Percentiles rank a stretch among this genome's conserved stretches.
Evolutionary conservation across 2,113 vertebrate species (phyloP).

Genomic region (Larimichthys polyactis): DNA sequence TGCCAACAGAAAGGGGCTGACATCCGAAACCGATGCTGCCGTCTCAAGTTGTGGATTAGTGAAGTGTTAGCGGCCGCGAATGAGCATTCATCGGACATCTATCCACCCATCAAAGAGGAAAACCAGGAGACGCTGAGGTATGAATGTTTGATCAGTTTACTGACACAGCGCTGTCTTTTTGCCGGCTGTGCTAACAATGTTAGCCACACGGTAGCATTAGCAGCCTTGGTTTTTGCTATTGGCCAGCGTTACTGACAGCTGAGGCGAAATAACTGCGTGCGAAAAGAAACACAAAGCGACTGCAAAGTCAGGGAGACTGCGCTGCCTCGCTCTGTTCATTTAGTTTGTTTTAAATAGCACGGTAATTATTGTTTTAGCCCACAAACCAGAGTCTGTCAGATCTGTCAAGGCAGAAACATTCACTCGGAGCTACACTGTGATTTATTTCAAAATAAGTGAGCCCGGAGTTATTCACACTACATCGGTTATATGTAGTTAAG

Average conservation of each 20-base stretch:
- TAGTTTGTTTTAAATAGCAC: background rate
- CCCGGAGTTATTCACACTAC: too few relatives aligned
- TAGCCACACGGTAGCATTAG: constrained; percentile 71
- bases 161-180: constrained; percentile 37
- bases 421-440: background rate
- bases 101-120: background rate
- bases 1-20: constrained; percentile 56
- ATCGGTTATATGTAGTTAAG: too few relatives aligned
- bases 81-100: constrained; percentile 28
- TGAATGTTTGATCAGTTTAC: constrained; percentile 9
- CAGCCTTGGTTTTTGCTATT: constrained; percentile 16
- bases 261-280: background rate
- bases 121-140: constrained; percentile 53
- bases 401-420: constrained; percentile 43
- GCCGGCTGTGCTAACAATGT: constrained; percentile 69
- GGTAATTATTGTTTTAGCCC: constrained; percentile 12
- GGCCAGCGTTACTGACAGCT: constrained; percentile 18
- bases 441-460: constrained; percentile 69
- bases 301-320: too few relatives aligned
- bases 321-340: background rate
- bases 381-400: constrained; percentile 7
- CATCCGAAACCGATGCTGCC: constrained; percentile 63
- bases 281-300: background rate
- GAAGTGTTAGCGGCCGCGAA: constrained; percentile 5
- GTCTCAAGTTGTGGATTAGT: constrained; percentile 6